phyloP scores from a whole-genome alignment of 2,113 vertebrate species.

The Tichodroma muraria region DNA sequence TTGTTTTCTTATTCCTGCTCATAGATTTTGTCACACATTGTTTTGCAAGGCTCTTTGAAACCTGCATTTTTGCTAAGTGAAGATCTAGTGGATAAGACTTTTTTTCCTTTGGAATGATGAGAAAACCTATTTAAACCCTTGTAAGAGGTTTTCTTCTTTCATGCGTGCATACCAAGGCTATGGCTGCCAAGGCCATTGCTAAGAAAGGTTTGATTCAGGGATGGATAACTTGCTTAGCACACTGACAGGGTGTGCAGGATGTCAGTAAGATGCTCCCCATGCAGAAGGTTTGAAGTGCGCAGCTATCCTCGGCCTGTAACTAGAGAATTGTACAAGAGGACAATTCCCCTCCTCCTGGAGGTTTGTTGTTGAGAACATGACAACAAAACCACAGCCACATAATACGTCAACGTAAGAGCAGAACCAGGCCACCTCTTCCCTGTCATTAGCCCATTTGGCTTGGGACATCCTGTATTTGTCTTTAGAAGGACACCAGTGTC shows the following conservation, averaged over 20 bases:
- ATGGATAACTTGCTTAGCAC: not conserved
- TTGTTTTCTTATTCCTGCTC: not conserved
- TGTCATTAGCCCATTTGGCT: not conserved
- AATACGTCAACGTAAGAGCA: not conserved
- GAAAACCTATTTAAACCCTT: not conserved
- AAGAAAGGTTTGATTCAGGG: not conserved
- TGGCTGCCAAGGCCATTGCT: not conserved
- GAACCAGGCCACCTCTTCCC: not conserved
- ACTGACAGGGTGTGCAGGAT: not conserved
- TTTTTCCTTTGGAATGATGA: not conserved
- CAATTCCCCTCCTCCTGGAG: not conserved
- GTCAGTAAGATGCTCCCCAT: not conserved
- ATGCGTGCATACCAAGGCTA: not conserved
- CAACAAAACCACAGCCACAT: rapidly evolving
- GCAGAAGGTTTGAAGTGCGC: not conserved
- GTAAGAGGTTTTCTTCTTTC: not conserved
- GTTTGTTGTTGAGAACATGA: not conserved
- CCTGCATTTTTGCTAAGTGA: not conserved
- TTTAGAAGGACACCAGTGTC: not conserved
- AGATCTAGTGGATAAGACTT: not conserved
- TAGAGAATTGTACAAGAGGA: not conserved
- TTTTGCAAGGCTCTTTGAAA: not conserved
- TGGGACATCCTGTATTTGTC: not conserved
- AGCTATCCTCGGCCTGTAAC: not conserved
- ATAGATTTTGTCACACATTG: not conserved